Conservation (phyloP, 92 coral and sea anemone genomes). For the Micromussa lordhowensis region DNA sequence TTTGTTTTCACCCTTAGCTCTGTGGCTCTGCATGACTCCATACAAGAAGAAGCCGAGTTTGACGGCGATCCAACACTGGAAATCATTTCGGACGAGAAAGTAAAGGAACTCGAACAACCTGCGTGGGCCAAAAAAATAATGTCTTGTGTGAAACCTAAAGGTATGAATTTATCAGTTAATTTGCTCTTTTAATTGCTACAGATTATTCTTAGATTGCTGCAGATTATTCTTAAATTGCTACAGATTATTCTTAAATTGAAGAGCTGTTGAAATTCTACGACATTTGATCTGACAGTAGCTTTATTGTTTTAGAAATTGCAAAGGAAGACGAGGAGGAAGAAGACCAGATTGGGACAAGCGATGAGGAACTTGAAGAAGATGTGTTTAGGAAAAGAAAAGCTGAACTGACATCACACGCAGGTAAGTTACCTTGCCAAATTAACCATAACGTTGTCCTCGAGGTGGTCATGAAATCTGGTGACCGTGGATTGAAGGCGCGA, state of each 20-base stretch:
- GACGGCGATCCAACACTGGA: constrained; percentile 92
- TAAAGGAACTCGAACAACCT: constrained; percentile 69
- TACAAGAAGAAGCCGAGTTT: constrained; percentile 87
- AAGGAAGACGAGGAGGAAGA: constrained; percentile 7
- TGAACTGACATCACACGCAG: constrained; percentile 28
- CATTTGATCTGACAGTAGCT: not conserved
- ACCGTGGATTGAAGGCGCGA: too few species aligned
- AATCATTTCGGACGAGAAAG: constrained; percentile 73
- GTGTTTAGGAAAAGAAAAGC: constrained; percentile 71
- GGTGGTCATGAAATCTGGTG: not conserved
- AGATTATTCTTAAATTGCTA: not conserved
- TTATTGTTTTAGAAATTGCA: not conserved
- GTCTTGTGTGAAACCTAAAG: constrained; percentile 69
- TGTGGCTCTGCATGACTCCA: constrained; percentile 41
- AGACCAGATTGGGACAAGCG: not conserved
- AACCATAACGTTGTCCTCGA: too few species aligned
- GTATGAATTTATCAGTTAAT: too few species aligned
- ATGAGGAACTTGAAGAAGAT: constrained; percentile 66
- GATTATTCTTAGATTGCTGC: too few species aligned
- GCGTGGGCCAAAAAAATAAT: constrained; percentile 83
- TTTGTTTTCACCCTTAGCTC: not conserved
- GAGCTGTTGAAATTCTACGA: not conserved
- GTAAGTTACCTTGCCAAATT: not conserved
- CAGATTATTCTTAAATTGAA: too few species aligned
- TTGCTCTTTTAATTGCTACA: too few species aligned